phyloP scores from a whole-genome alignment of 2,113 vertebrate genomes.

The Vimba vimba region DNA sequence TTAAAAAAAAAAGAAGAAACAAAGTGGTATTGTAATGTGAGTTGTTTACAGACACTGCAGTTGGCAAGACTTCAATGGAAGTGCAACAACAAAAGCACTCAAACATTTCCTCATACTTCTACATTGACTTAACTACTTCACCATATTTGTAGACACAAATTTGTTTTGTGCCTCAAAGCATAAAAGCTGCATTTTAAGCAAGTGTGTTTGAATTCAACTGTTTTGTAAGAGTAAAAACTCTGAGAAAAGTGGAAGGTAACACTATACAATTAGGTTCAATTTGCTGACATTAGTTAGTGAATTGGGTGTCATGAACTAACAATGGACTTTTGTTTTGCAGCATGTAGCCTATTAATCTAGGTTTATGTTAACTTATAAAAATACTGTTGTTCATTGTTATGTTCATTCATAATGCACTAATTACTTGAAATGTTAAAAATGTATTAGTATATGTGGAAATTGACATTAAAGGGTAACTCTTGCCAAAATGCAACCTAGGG shows the following conservation, averaged over 20 bases:
- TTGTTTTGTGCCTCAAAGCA: conserved; percentile 29
- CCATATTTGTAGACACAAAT: conserved; percentile 9
- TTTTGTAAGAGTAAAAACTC: conserved; percentile 4
- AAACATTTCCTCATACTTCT: conserved; percentile 13
- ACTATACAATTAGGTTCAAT: background rate
- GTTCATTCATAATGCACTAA: too few species aligned
- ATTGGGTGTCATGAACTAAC: background rate
- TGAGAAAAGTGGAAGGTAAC: background rate
- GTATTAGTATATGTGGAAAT: too few species aligned
- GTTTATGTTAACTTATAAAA: too few species aligned
- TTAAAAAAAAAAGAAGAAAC: conserved; percentile 10
- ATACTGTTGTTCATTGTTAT: too few species aligned
- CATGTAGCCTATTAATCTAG: too few species aligned
- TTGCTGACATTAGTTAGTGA: background rate
- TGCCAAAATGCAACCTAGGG: too few species aligned
- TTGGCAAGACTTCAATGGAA: conserved; percentile 40
- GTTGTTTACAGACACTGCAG: background rate
- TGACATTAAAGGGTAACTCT: too few species aligned
- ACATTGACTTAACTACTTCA: conserved; percentile 31
- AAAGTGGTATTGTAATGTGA: conserved; percentile 27
- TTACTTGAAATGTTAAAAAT: too few species aligned
- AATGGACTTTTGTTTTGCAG: background rate
- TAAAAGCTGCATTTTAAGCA: conserved; percentile 11
- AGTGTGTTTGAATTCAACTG: background rate
- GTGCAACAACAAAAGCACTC: conserved; percentile 8